Conservation (phyloP, 2,888 invertebrate genomes). For the Tineola bisselliella region DNA sequence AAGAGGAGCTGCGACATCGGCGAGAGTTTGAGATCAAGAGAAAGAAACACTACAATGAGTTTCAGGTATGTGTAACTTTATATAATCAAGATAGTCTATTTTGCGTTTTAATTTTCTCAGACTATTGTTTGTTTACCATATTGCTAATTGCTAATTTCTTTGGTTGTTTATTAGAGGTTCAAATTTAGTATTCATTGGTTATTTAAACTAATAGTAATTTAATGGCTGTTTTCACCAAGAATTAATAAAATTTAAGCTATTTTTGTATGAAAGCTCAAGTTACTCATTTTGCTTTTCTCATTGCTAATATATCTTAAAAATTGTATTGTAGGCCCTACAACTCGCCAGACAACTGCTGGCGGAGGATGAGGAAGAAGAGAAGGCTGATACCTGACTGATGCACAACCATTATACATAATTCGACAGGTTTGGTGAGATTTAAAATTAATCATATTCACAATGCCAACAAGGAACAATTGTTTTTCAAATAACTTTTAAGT, state of each 20-base stretch:
- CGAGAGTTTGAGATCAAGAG: conserved; percentile 91
- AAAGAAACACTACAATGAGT: conserved; percentile 98
- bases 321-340: conserved; percentile 89
- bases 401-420: not conserved
- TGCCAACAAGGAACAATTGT: too few species aligned
- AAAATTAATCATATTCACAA: not conserved
- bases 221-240: too few species aligned
- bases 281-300: too few species aligned
- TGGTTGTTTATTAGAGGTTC: too few species aligned
- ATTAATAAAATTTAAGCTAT: too few species aligned
- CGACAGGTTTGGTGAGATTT: not conserved
- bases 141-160: not conserved
- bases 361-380: conserved; percentile 84
- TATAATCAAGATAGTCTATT: not conserved
- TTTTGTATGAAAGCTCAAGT: too few species aligned
- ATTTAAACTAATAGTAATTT: too few species aligned
- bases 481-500: too few species aligned
- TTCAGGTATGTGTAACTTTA: conserved; percentile 49
- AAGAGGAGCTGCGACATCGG: conserved; percentile 73
- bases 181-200: too few species aligned
- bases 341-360: conserved; percentile 90
- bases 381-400: conserved; percentile 39
- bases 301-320: too few species aligned
- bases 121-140: not conserved
- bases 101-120: too few species aligned